Evolutionary conservation across 2,888 invertebrate genomes (phyloP), one percentile per base, ranked within the genome.

Genomic region (Rhimphoctona megacephalus): DNA sequence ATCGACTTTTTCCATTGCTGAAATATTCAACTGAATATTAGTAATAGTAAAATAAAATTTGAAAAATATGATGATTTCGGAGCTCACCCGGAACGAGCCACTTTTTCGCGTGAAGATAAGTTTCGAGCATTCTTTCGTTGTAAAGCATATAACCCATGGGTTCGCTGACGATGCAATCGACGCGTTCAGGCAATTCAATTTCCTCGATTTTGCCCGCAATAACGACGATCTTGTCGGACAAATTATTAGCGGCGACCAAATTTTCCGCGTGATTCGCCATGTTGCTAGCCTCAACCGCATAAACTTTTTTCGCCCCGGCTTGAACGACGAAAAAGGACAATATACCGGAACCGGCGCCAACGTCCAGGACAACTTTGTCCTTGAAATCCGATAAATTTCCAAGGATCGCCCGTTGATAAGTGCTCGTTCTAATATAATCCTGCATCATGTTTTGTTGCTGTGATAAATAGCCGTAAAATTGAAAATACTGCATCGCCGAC

Each of bases 361-460:
- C 99, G 95, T 99, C 99, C 92, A 99, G 95, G 17, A 99, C 97
- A 88, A 99, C 96, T 96, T 99, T 98, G 93, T 98, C 97, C 93
- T 97, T 96, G 94, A 99, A 99, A 94, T 99, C 99, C 84, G 97
- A 96, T 80, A 98, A 95, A 95, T 99, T 99, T 80, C 98, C 97
- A 88, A 99, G 95, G 94, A 99, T 99, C 82, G 99, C 99, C 92
- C 98, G 96, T 95, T 99, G 99, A 95, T 99, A 99, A 83, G 99
- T 99, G 93, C 99, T 98, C 69, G 99, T 99, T 90, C 99, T 96
- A 89, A 99, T 98, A 95, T 98, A 99, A 94, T 99, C 99, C 95
- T 99, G 99, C 98, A 99, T 98, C 99, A 99, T 99, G 94, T 99
- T 99, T 95, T 99, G 99, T 95, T 99, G 99, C 94, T 99, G 99